phyloP scores from a whole-genome alignment of 2,113 vertebrate genomes.

The Festucalex cinctus region DNA sequence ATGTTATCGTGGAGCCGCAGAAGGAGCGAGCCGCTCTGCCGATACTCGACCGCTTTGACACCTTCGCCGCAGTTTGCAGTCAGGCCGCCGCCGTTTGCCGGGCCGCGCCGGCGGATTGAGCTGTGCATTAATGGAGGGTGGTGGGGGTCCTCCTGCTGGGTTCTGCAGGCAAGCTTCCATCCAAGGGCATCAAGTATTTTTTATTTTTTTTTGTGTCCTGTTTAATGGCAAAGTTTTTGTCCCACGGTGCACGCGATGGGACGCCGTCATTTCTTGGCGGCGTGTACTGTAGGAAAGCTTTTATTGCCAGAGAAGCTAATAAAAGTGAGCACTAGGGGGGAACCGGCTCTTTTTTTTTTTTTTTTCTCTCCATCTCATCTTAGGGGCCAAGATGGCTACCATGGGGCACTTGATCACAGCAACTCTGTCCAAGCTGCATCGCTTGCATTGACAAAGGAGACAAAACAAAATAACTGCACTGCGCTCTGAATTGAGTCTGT shows the following conservation, averaged over 20 bases:
- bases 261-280: constrained; percentile 34
- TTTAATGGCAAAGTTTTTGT: constrained; percentile 31
- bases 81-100: constrained; percentile 43
- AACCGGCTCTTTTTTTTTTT: constrained; percentile 50
- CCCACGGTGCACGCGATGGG: constrained; percentile 28
- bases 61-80: constrained; percentile 31
- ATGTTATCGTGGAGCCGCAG: constrained; percentile 52
- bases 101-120: constrained; percentile 36
- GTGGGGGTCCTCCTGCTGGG: constrained; percentile 16
- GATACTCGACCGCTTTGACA: constrained; percentile 35
- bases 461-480: too few species aligned
- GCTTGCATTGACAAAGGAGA: neutral
- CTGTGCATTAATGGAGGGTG: constrained; percentile 7
- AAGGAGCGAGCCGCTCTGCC: constrained; percentile 19
- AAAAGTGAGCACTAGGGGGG: constrained; percentile 57
- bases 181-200: constrained; percentile 24
- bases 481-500: neutral
- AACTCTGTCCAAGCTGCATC: neutral
- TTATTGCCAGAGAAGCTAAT: constrained; percentile 61
- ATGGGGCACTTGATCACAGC: neutral
- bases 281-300: constrained; percentile 48
- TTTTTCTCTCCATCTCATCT: constrained; percentile 46
- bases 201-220: constrained; percentile 26
- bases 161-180: constrained; percentile 32
- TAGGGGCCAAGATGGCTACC: constrained; percentile 46